These are phyloP conservation scores for Leptogaster cylindrica DNA, from an alignment of 2,888 invertebrate species.

Conservation along the genomic window DNA sequence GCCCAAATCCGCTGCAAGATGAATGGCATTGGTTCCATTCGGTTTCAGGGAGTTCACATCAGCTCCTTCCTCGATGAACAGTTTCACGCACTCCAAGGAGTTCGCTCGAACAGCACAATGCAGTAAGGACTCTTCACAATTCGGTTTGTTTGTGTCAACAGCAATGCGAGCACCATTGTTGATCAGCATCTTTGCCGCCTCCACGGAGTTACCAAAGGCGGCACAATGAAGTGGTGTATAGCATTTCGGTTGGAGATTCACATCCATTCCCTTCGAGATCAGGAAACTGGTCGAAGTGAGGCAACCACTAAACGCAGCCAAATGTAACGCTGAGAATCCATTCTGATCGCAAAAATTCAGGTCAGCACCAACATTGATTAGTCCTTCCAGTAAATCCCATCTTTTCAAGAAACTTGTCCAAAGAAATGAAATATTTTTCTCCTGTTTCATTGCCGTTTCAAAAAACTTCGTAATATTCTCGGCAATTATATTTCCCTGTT, in stretches of 20 bases:
- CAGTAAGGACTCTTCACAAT: conserved; percentile 77
- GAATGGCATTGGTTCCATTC: conserved; percentile 79
- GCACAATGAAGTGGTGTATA: conserved; percentile 88
- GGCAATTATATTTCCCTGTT: conserved; percentile 69
- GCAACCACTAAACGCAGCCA: conserved; percentile 81
- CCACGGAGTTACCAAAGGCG: conserved; percentile 84
- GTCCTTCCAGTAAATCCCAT: conserved; percentile 69
- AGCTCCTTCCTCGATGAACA: conserved; percentile 77
- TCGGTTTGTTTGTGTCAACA: conserved; percentile 70
- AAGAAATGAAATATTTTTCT: conserved; percentile 74
- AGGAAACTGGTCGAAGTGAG: conserved; percentile 73
- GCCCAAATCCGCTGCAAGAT: conserved; percentile 81
- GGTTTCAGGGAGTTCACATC: conserved; percentile 78
- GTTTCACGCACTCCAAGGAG: conserved; percentile 77
- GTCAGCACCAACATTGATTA: conserved; percentile 74
- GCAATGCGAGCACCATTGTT: conserved; percentile 74
- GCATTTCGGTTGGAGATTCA: conserved; percentile 73
- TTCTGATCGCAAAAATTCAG: conserved; percentile 73
- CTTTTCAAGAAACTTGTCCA: conserved; percentile 78
- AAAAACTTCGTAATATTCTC: conserved; percentile 66
- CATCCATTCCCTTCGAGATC: conserved; percentile 71
- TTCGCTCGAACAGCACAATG: conserved; percentile 88
- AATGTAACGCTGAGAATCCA: conserved; percentile 77
- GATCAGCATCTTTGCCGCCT: conserved; percentile 79
- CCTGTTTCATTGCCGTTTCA: conserved; percentile 68